Evolutionary conservation across 2,888 invertebrate species (phyloP).

Genomic region (Balanococcus diminutus): DNA sequence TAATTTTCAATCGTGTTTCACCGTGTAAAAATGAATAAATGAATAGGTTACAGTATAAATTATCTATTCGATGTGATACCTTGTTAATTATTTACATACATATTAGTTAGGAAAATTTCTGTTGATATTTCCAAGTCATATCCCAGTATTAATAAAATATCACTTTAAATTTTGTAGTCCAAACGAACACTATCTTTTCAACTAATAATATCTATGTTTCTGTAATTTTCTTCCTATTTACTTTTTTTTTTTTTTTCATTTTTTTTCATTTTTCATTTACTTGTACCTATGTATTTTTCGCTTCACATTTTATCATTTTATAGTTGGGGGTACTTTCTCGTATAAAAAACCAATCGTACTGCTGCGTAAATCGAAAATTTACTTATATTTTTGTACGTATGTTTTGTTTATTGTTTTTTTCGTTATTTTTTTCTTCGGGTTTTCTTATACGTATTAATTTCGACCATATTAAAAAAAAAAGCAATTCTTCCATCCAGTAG

Average conservation of each 20-base stretch:
- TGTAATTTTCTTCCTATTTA: background rate
- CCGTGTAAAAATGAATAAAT: background rate
- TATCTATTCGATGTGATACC: slow-evolving; percentile 18
- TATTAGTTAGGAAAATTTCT: slow-evolving; percentile 14
- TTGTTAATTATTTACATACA: slow-evolving; percentile 24
- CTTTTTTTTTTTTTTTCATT: background rate
- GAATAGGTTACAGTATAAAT: slow-evolving; percentile 7
- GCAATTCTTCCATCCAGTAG: slow-evolving; percentile 31
- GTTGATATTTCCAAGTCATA: background rate
- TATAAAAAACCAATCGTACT: background rate
- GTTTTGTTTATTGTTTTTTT: background rate
- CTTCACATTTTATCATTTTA: background rate
- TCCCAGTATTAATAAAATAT: background rate
- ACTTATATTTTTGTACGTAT: background rate
- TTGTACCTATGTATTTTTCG: no score
- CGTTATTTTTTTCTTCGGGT: background rate
- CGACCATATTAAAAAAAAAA: slow-evolving; percentile 16
- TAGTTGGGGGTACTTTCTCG: background rate
- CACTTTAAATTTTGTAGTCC: background rate
- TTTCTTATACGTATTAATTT: slow-evolving; percentile 1
- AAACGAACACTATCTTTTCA: background rate
- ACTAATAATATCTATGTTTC: background rate
- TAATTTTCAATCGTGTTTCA: background rate
- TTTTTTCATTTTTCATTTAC: background rate
- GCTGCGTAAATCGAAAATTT: background rate